phyloP scores from a whole-genome alignment of 2,888 invertebrate species.

The Lasioglossum oenotherae region DNA sequence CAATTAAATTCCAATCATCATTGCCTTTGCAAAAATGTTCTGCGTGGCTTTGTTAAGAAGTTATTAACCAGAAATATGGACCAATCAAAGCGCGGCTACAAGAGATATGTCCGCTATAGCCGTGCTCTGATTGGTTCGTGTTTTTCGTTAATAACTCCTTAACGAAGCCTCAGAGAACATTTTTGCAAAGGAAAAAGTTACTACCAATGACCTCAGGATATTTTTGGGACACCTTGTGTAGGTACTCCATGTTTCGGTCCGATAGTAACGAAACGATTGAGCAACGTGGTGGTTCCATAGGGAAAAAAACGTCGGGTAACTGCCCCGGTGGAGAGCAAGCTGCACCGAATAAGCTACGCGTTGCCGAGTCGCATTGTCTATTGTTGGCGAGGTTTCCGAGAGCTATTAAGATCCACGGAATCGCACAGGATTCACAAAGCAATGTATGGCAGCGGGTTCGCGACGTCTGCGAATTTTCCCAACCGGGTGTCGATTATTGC shows the following conservation, averaged over 20 bases:
- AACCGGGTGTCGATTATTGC: conserved; percentile 49
- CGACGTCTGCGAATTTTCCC: conserved; percentile 60
- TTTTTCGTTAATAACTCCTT: no score
- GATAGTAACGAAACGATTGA: neutral
- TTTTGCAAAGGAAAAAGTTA: no score
- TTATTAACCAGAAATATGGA: no score
- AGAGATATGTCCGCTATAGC: no score
- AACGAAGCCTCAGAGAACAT: no score
- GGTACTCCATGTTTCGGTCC: neutral
- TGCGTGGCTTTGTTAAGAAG: no score
- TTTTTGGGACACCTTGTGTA: neutral
- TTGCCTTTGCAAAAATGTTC: no score
- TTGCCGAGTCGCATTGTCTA: conserved; percentile 53
- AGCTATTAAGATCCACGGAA: conserved; percentile 39
- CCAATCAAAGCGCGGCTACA: no score
- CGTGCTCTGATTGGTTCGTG: no score
- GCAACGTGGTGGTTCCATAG: neutral
- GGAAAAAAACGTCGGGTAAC: conserved; percentile 23
- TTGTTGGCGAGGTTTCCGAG: conserved; percentile 54
- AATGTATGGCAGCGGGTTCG: conserved; percentile 38
- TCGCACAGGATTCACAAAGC: conserved; percentile 55
- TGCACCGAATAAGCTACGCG: conserved; percentile 50
- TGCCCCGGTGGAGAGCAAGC: conserved; percentile 14
- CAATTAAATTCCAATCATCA: no score
- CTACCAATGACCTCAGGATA: no score